Conservation (phyloP, 2,888 invertebrate genomes). For the Luffia ferchaultella region DNA sequence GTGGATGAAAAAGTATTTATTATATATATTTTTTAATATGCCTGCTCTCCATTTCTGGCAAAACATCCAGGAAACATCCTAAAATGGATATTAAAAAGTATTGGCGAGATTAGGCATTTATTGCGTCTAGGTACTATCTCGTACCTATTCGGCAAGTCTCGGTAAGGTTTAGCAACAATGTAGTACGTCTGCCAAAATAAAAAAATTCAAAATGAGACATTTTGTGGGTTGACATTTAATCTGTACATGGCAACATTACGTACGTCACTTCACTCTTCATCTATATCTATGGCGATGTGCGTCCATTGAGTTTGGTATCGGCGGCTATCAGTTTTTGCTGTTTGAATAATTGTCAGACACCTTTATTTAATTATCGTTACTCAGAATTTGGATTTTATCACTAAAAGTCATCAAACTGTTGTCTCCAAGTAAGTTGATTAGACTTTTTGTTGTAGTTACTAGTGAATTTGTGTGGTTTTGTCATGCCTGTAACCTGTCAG, state of each 20-base stretch:
- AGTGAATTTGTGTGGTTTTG: conserved; percentile 1
- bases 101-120: no score
- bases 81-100: no score
- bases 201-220: no score
- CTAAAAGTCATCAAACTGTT: conserved; percentile 57
- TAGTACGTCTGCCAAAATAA: no score
- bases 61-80: no score
- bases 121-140: no score
- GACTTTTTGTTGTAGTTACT: neutral
- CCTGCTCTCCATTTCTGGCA: no score
- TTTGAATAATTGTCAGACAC: conserved; percentile 58
- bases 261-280: conserved; percentile 13
- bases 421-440: conserved; percentile 41
- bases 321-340: conserved; percentile 15
- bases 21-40: no score
- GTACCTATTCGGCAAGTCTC: no score
- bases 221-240: neutral
- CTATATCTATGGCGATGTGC: conserved; percentile 22
- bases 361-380: conserved; percentile 47
- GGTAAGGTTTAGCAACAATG: no score
- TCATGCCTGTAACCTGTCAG: conserved; percentile 27
- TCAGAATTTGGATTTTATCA: conserved; percentile 59
- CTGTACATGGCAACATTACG: conserved; percentile 24
- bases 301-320: conserved; percentile 25
- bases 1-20: no score